Conservation (phyloP, 2,888 invertebrate species). For the Hypsopygia costalis region DNA sequence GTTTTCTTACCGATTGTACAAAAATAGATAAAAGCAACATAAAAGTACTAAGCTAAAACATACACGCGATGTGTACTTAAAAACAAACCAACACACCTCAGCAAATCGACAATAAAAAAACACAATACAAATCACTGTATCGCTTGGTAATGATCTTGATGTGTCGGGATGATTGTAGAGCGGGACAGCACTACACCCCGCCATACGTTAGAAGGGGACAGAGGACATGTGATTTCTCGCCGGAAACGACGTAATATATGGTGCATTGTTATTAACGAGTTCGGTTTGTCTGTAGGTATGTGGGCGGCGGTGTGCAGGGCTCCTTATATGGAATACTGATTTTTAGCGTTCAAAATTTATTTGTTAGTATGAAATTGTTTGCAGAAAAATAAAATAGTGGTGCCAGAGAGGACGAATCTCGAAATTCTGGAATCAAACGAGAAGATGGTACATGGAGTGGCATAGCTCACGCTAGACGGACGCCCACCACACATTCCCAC, state of each 20-base stretch:
- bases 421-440: too few species aligned
- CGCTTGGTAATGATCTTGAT: constrained; percentile 72
- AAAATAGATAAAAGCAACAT: too few species aligned
- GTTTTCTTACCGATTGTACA: too few species aligned
- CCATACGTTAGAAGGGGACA: constrained; percentile 32
- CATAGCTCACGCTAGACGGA: too few species aligned
- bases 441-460: too few species aligned
- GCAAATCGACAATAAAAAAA: constrained; percentile 25
- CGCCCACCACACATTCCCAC: too few species aligned
- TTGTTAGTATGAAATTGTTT: too few species aligned
- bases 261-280: constrained; percentile 78
- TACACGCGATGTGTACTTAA: too few species aligned
- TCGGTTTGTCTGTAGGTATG: background rate
- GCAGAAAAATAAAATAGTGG: too few species aligned
- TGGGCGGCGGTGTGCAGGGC: constrained; percentile 5
- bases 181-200: constrained; percentile 26
- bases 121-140: constrained; percentile 71
- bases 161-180: constrained; percentile 55
- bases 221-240: constrained; percentile 50
- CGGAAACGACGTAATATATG: constrained; percentile 77
- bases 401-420: too few species aligned
- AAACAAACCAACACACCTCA: too few species aligned
- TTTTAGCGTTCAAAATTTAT: constrained; percentile 3
- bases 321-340: constrained; percentile 8
- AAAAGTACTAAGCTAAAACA: too few species aligned